phyloP scores from a whole-genome alignment of 2,797 vertebrate species.

The Ibycter americanus region DNA sequence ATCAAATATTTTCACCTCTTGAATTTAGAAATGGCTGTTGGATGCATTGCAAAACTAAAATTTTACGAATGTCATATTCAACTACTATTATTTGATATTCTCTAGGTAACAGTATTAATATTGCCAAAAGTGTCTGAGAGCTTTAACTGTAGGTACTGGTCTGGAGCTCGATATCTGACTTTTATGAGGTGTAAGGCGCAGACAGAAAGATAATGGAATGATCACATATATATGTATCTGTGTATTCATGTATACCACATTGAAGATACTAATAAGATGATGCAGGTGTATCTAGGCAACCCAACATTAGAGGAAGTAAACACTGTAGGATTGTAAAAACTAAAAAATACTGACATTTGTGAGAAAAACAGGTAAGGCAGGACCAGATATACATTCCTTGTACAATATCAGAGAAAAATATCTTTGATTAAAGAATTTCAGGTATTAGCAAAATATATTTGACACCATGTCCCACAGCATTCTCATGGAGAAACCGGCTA shows the following conservation, averaged over 20 bases:
- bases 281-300: not conserved
- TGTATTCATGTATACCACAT: not conserved
- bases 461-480: too few species aligned
- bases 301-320: not conserved
- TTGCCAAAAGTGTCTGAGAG: not conserved
- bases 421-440: not conserved
- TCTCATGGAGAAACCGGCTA: too few species aligned
- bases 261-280: not conserved
- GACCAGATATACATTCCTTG: not conserved
- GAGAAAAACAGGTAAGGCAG: not conserved
- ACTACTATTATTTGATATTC: not conserved
- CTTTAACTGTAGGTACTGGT: not conserved
- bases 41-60: not conserved
- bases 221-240: not conserved
- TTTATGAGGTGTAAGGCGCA: not conserved
- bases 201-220: not conserved
- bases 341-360: not conserved
- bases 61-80: not conserved
- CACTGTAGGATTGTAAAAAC: not conserved
- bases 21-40: not conserved
- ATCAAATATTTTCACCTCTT: not conserved
- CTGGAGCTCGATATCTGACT: not conserved
- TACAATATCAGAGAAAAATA: not conserved
- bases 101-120: not conserved
- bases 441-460: not conserved